Evolutionary conservation across 2,888 invertebrate species (phyloP), one percentile per base, ranked within the genome.

Genomic region (Polydrusus cervinus): DNA sequence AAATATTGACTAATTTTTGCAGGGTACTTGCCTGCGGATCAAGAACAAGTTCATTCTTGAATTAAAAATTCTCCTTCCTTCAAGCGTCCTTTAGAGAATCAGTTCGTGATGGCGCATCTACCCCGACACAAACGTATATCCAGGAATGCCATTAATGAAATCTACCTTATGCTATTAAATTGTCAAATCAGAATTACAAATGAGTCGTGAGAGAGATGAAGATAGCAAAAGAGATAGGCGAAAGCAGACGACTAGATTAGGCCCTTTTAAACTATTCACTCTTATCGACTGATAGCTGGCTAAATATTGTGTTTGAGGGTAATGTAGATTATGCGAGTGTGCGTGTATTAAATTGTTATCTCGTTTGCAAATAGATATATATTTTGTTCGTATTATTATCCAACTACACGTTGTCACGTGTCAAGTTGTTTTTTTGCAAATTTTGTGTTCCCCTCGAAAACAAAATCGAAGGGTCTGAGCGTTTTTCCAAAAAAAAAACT

Each of bases 161-260:
- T 60, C 38, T 60, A 60, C 57, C 38, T 38, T 60, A 30, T 60
- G 57, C 57, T 60, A 60, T 60, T 60, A 60, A 60, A 40, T 60
- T 60, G 57, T 38, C 57, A 60, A 60, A 60, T 60, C 57, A 60
- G 57, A 60, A 60, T 60, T 60, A 60, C 57, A 60, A 60, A 60
- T 60, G 30, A 60, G 57, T 11, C 38, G 34, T 38, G 18, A 60
- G 38, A 60, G 38, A 60, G 57, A 60, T 60, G 38, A 16, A 25
- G 38, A 34, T 34, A 8, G 34, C 5, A 8, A 34, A 10, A 10
- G 10, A 3, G 53, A 53, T 53, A 30, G 13, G 53, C 53, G 38
- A 13, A 16, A 16, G 14, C 57, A 38, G 10, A 18, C 38, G 57
- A 18, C n/a, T n/a, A 25, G 57, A 18, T 60, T 60, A 38, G 11